Base-by-base conservation (phyloP, 2,113 vertebrate species). In the Shinisaurus crocodilurus region DNA sequence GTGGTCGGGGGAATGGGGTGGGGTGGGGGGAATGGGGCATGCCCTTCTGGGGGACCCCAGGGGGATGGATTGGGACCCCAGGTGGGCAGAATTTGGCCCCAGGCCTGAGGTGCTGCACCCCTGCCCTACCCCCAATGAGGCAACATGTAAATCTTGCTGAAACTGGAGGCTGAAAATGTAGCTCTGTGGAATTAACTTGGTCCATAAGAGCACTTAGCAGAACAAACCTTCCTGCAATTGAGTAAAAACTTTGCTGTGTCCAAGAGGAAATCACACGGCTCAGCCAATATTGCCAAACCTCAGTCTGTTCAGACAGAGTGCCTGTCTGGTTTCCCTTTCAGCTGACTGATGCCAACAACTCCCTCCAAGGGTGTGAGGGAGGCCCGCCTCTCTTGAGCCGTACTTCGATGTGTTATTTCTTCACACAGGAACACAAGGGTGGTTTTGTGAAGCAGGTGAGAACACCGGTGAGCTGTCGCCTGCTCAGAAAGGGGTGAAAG, bases 401-500 rank as follows among this genome's bases (percentile, higher is more conserved):
- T 93, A 89, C 88, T 95, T 75, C 89, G 91, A 85, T 90, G 89
- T 60, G 94, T 69, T 92, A 40, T 85, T 92, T 90, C 95, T 89
- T 95, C 95, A 45, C 93, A 94, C 77, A 87, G 91, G 92, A 89
- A 89, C 23, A 84, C 37, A 69, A 88, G 91, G 67, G 93, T 76
- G 76, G 77, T 89, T 91, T 94, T 29, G 57, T 92, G 90, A 93
- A 89, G 76, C 85, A 0, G 89, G 15, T 54, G 92, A 92, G 94
- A 91, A 94, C 83, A n/a, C 92, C 63, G 93, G 85, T 80, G 92
- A 97, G 94, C 95, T 96, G 96, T 97, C 97, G 97, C 96, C 97
- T 97, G 96, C 95, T 96, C 92, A 1, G 72, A 94, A 54, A 97
- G 94, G 96, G 97, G 96, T 96, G 96, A 96, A 96, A 93, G 97